Conservation (phyloP, 2,888 invertebrate genomes). For the Torymus tubicola region DNA sequence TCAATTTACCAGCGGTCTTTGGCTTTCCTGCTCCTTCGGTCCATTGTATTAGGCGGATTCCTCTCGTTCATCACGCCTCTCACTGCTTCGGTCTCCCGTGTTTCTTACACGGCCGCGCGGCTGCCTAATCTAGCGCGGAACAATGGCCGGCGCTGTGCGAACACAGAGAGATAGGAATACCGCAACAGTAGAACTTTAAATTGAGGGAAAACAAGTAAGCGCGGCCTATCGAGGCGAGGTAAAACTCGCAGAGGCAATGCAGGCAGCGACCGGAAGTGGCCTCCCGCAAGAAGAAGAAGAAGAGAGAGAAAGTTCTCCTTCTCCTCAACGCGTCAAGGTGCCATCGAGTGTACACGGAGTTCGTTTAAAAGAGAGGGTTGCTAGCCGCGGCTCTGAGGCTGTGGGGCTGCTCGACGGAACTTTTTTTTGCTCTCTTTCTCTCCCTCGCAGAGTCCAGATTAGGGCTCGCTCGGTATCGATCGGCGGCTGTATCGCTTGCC, state of each 20-base stretch:
- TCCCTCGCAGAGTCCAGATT: constrained; percentile 6
- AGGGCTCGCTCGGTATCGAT: constrained; percentile 43
- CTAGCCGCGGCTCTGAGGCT: too few relatives aligned
- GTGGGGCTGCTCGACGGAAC: not conserved
- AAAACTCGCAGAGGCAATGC: not conserved
- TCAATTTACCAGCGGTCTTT: too few relatives aligned
- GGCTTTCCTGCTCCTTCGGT: too few relatives aligned
- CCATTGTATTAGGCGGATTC: too few relatives aligned
- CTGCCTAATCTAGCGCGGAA: constrained; percentile 17
- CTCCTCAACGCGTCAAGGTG: not conserved
- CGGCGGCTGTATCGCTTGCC: constrained; percentile 19
- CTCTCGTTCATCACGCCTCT: too few relatives aligned
- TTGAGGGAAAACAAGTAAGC: constrained; percentile 19
- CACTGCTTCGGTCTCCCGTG: too few relatives aligned
- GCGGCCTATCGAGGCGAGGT: not conserved
- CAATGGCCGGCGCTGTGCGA: not conserved
- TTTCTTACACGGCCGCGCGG: too few relatives aligned
- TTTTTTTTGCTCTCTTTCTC: not conserved
- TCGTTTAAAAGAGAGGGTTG: not conserved
- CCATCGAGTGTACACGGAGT: not conserved
- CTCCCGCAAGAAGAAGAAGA: not conserved
- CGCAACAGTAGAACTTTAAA: constrained; percentile 15
- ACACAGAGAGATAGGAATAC: too few relatives aligned
- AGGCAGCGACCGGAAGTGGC: constrained; percentile 29
- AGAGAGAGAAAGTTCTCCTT: not conserved